phyloP scores from a whole-genome alignment of 2,113 vertebrate species.

The Eleginops maclovinus region DNA sequence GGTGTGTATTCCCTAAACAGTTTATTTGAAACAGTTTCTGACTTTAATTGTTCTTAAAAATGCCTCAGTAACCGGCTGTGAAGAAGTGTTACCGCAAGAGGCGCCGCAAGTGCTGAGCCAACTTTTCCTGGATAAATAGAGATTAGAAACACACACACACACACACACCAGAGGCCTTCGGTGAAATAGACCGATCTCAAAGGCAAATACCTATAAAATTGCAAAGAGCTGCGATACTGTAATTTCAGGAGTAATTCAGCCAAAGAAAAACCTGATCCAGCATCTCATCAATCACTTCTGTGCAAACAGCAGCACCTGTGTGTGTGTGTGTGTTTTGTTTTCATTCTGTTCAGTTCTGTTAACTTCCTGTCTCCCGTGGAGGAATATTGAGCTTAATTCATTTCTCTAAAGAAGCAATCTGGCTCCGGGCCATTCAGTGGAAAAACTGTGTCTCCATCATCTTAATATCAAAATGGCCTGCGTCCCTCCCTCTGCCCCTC shows the following conservation, averaged over 20 bases:
- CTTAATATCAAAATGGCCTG: conserved; percentile 70
- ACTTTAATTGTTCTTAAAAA: conserved; percentile 43
- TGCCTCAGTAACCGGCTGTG: conserved; percentile 35
- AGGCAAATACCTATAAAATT: conserved; percentile 53
- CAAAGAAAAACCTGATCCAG: conserved; percentile 56
- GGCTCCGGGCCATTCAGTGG: conserved; percentile 50
- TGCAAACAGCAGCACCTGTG: conserved; percentile 33
- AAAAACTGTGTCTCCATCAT: conserved; percentile 69
- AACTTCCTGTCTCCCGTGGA: conserved; percentile 52
- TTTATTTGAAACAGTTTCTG: conserved; percentile 32
- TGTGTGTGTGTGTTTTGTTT: conserved; percentile 39
- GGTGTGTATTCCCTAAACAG: conserved; percentile 27
- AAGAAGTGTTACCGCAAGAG: conserved; percentile 35
- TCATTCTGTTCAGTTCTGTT: conserved; percentile 41
- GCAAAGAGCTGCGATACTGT: conserved; percentile 23
- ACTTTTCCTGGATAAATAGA: conserved; percentile 65
- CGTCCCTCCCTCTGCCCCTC: conserved; percentile 45
- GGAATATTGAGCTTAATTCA: conserved; percentile 56
- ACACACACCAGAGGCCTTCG: conserved; percentile 36
- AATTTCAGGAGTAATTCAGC: conserved; percentile 58
- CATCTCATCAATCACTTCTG: conserved; percentile 67
- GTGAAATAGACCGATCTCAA: conserved; percentile 50
- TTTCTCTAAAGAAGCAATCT: conserved; percentile 64
- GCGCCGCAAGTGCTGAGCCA: conserved; percentile 62
- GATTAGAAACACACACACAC: conserved; percentile 52